Percentiles rank a stretch among this genome's conserved stretches.
phyloP scores from a whole-genome alignment of 2,797 vertebrate genomes.

The Aselliscus stoliczkanus region DNA sequence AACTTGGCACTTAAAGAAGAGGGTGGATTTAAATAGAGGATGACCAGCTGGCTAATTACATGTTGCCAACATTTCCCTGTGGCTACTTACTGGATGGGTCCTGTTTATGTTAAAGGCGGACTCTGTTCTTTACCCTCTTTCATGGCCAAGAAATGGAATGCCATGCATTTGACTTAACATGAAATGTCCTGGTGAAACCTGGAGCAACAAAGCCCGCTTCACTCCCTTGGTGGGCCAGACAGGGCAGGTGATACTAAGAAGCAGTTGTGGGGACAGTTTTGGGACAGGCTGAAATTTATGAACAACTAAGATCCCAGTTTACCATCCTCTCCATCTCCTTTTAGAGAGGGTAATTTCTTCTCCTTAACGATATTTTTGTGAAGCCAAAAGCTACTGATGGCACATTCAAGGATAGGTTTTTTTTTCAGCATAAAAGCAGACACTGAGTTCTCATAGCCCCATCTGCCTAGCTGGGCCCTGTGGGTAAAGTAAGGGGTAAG shows the following conservation, averaged over 20 bases:
- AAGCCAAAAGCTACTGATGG: background rate
- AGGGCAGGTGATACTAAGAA: background rate
- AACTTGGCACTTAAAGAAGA: slow-evolving; percentile 59
- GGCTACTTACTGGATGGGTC: slow-evolving; percentile 34
- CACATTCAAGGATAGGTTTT: background rate
- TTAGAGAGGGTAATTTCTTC: background rate
- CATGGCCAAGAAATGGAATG: slow-evolving; percentile 35
- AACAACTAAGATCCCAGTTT: background rate
- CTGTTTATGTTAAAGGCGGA: slow-evolving; percentile 65
- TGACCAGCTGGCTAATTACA: slow-evolving; percentile 69
- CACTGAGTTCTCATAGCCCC: background rate
- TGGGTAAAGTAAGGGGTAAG: background rate
- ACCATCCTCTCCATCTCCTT: background rate
- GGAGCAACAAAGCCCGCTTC: background rate
- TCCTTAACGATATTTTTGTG: background rate
- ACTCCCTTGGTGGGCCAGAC: background rate
- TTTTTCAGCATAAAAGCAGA: background rate
- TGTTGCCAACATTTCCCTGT: slow-evolving; percentile 50
- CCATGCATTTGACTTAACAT: background rate
- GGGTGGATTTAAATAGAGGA: slow-evolving; percentile 64
- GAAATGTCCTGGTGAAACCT: slow-evolving; percentile 10
- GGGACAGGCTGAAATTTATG: background rate
- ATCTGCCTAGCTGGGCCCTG: background rate
- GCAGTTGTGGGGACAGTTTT: background rate
- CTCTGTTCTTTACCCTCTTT: slow-evolving; percentile 39